Percentiles rank a stretch among this genome's conserved stretches.
Evolutionary conservation across 2,797 vertebrate species (phyloP).

Genomic region (Poeciliopsis turneri): DNA sequence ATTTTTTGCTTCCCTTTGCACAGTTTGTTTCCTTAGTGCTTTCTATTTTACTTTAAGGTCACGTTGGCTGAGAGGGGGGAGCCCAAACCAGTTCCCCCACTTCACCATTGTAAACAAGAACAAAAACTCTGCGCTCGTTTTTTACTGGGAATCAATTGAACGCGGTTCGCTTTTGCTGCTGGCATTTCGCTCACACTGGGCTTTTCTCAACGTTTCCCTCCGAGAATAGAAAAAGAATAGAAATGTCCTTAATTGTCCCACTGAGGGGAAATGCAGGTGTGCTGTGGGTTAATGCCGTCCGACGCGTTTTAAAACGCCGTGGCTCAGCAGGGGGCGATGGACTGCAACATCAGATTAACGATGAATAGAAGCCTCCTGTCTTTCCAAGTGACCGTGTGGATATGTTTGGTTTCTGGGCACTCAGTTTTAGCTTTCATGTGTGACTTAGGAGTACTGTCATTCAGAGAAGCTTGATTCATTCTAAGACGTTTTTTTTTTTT

Average conservation of each 20-base stretch:
- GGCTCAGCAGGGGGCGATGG: background rate
- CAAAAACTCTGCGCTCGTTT: background rate
- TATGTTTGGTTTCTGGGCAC: background rate
- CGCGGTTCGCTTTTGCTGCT: background rate
- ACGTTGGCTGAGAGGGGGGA: background rate
- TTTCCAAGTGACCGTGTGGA: background rate
- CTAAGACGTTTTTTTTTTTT: background rate
- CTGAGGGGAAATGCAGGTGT: background rate
- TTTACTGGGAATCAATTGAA: background rate
- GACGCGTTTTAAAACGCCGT: constrained; percentile 1
- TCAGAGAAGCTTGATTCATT: background rate
- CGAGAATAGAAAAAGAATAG: background rate
- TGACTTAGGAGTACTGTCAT: background rate
- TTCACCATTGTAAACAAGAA: background rate
- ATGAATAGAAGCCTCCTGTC: background rate
- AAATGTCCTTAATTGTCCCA: background rate
- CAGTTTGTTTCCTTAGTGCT: background rate
- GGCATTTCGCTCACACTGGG: constrained; percentile 11
- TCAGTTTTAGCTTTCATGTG: background rate
- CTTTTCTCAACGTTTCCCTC: constrained; percentile 1
- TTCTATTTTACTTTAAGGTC: background rate
- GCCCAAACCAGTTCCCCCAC: background rate
- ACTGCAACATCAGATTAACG: constrained; percentile 1
- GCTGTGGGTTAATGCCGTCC: background rate
- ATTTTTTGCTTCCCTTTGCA: background rate